Evolutionary conservation across 2,113 vertebrate species (phyloP), one percentile per base, ranked within the genome.

Genomic region (Tragelaphus strepsiceros): DNA sequence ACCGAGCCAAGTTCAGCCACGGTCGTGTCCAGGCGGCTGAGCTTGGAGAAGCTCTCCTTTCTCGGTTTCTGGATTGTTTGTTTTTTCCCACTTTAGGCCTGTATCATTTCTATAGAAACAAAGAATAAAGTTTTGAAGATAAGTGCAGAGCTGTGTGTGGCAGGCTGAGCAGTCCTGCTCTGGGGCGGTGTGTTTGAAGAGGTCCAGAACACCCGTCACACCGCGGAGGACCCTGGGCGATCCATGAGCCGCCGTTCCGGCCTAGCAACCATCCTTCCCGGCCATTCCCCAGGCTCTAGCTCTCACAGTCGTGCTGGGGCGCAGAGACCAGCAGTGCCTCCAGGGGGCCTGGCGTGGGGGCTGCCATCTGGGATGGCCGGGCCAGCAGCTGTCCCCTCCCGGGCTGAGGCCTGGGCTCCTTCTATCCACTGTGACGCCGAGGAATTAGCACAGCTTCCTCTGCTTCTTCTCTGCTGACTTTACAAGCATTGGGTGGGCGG

Each of bases 1-100:
- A 0, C 30, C 0, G 22, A 19, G n/a, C 53, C 13, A 14, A 32
- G 10, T 0, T 7, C 6, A 7, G 54, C 53, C 59, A 10, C 5
- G 0, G 43, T 4, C 0, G 0, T 3, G 35, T 39, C 26, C 10
- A 4, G 21, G 39, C 6, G 7, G 61, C 0, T 21, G 56, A 32
- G 81, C 54, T 9, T 6, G 4, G 77, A 35, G 32, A 62, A 11
- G 21, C 46, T 21, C 32, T 54, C 28, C 46, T 35, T 32, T 51
- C 19, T 82, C 61, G 26, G 7, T 19, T 54, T 24, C 91, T 28
- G 83, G 39, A 5, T 1, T 13, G 35, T 30, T n/a, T 51, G 53
- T 28, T 14, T 30, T 58, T 28, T 3, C 7, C n/a, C 19, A 24
- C 88, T 43, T 54, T 9, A 85, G 46, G 43, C 35, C 2, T 2